phyloP scores from a whole-genome alignment of 2,113 vertebrate species.

The Noturus placidus region DNA sequence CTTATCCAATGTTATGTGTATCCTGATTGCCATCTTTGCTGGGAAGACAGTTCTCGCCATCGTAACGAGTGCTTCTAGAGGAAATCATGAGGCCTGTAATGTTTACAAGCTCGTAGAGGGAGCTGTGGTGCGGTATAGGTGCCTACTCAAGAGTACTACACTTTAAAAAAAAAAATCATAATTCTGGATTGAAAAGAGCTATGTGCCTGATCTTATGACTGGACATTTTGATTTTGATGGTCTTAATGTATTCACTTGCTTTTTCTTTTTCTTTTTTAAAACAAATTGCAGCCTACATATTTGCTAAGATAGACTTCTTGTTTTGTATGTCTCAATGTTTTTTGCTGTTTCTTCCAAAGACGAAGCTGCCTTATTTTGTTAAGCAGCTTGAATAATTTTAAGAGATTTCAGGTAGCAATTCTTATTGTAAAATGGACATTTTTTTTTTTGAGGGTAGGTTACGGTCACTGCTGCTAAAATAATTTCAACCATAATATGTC shows the following conservation, averaged over 20 bases:
- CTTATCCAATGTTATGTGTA: slow-evolving; percentile 37
- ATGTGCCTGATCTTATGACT: slow-evolving; percentile 44
- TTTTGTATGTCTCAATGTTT: background rate
- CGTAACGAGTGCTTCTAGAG: slow-evolving; percentile 36
- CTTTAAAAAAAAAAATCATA: background rate
- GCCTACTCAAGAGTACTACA: slow-evolving; percentile 33
- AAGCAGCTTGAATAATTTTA: slow-evolving; percentile 24
- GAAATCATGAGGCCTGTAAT: slow-evolving; percentile 24
- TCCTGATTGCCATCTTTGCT: slow-evolving; percentile 61
- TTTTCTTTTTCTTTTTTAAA: background rate
- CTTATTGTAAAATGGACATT: slow-evolving; percentile 20
- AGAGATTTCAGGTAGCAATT: slow-evolving; percentile 32
- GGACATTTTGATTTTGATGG: slow-evolving; percentile 36
- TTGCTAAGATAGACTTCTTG: background rate
- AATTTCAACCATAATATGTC: background rate
- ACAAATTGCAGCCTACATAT: background rate
- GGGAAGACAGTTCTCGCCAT: slow-evolving; percentile 63
- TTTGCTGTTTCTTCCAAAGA: slow-evolving; percentile 1
- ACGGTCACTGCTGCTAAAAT: background rate
- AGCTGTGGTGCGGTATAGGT: slow-evolving; percentile 56
- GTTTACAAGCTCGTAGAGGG: slow-evolving; percentile 49
- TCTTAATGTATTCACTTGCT: slow-evolving; percentile 42
- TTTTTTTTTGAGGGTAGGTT: background rate
- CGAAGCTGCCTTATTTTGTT: slow-evolving; percentile 24
- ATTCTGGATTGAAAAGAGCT: slow-evolving; percentile 36